Conservation (phyloP, 1,140 invertebrate species). For the Trachymyrmex septentrionalis region DNA sequence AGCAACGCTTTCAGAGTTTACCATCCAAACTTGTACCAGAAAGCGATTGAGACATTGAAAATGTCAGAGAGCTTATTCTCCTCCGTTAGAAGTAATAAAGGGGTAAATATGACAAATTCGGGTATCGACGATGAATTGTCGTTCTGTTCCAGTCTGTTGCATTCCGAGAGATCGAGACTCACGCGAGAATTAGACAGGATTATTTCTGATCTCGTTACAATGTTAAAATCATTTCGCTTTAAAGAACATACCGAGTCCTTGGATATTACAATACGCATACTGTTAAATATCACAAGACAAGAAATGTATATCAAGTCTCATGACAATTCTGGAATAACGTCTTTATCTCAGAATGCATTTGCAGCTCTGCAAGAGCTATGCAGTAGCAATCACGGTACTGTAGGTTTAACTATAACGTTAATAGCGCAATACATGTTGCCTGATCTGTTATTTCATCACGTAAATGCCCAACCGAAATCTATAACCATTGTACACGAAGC, state of each 20-base stretch:
- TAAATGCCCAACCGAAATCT: slow-evolving; percentile 83
- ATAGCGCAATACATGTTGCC: slow-evolving; percentile 87
- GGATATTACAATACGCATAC: slow-evolving; percentile 84
- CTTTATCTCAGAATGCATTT: slow-evolving; percentile 85
- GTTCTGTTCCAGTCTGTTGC: slow-evolving; percentile 43
- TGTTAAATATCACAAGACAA: slow-evolving; percentile 86
- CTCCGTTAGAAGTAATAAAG: slow-evolving; percentile 39
- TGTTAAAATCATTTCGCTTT: slow-evolving; percentile 86
- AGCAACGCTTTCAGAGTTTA: slow-evolving; percentile 88
- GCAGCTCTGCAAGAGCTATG: slow-evolving; percentile 85
- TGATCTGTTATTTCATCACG: slow-evolving; percentile 84
- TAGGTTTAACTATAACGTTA: slow-evolving; percentile 83
- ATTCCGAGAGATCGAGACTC: slow-evolving; percentile 78
- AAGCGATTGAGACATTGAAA: slow-evolving; percentile 86
- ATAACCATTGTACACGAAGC: slow-evolving; percentile 85
- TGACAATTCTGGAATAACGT: slow-evolving; percentile 70
- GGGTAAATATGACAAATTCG: too few species aligned
- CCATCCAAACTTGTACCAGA: slow-evolving; percentile 87
- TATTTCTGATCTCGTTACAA: slow-evolving; percentile 84
- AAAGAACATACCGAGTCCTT: slow-evolving; percentile 85
- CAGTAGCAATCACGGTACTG: slow-evolving; percentile 85
- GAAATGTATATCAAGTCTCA: slow-evolving; percentile 82
- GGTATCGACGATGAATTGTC: slow-evolving; percentile 63
- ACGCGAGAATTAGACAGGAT: slow-evolving; percentile 80
- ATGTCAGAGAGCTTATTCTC: slow-evolving; percentile 79